A percentile compares a stretch with the other conserved stretches of the same genome.
Conservation (phyloP, 2,113 vertebrate genomes). For the Vidua chalybeata region DNA sequence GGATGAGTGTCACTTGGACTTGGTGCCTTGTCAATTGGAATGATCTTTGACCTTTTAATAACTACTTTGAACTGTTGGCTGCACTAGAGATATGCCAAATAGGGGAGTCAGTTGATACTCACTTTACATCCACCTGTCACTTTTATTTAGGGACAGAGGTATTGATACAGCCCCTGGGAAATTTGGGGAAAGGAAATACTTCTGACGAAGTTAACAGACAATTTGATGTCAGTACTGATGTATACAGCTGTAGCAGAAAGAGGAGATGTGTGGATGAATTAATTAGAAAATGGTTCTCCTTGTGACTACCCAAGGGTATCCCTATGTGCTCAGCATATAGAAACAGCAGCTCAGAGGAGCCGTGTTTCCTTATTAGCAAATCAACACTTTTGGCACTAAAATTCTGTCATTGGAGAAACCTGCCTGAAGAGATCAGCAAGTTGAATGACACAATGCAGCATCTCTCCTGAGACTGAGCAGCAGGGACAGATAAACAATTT, state of each 20-base stretch:
- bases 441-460: background rate
- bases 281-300: slow-evolving; percentile 59
- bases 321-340: slow-evolving; percentile 1
- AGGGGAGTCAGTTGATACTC: background rate
- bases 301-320: slow-evolving; percentile 12
- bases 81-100: background rate
- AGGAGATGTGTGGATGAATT: slow-evolving; percentile 52
- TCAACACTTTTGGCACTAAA: background rate
- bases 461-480: slow-evolving; percentile 23
- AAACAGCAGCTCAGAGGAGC: background rate
- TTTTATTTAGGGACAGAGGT: slow-evolving; percentile 49
- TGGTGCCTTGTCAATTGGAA: slow-evolving; percentile 37
- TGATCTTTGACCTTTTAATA: slow-evolving; percentile 42
- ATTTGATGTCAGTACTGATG: slow-evolving; percentile 45
- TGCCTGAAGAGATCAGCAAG: slow-evolving; percentile 53
- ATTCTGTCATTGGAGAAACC: background rate
- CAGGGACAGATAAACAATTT: slow-evolving; percentile 35
- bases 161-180: slow-evolving; percentile 49
- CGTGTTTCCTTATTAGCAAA: background rate
- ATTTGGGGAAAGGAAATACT: slow-evolving; percentile 45
- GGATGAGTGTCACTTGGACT: slow-evolving; percentile 45
- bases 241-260: slow-evolving; percentile 21
- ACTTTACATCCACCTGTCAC: background rate
- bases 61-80: slow-evolving; percentile 18
- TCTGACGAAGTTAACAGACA: slow-evolving; percentile 62